phyloP scores from a whole-genome alignment of 2,888 invertebrate genomes.

The Erpobdella octoculata region DNA sequence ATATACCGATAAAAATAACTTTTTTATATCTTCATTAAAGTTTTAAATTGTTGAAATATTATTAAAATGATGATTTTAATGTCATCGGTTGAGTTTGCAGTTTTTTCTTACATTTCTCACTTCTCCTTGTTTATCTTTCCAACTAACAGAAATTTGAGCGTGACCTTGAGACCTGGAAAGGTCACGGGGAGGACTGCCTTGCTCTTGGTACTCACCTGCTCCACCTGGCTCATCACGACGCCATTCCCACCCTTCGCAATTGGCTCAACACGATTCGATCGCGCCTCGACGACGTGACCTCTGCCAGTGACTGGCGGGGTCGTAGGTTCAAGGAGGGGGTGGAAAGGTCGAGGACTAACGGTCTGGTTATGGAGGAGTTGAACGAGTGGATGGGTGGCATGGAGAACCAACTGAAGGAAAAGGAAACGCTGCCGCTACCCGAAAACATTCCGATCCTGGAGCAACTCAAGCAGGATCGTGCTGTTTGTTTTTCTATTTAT shows the following conservation, averaged over 20 bases:
- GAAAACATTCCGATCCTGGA: slow-evolving; percentile 79
- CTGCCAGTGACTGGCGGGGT: slow-evolving; percentile 64
- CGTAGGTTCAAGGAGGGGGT: slow-evolving; percentile 76
- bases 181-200: slow-evolving; percentile 63
- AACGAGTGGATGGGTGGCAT: slow-evolving; percentile 84
- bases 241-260: slow-evolving; percentile 92
- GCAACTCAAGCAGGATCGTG: slow-evolving; percentile 52
- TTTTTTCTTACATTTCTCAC: too few species aligned
- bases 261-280: slow-evolving; percentile 92
- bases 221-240: slow-evolving; percentile 88
- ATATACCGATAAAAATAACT: too few species aligned
- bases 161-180: slow-evolving; percentile 66
- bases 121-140: too few species aligned
- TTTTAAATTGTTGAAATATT: too few species aligned
- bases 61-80: too few species aligned
- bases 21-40: too few species aligned
- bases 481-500: slow-evolving; percentile 38
- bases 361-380: slow-evolving; percentile 81
- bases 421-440: slow-evolving; percentile 80
- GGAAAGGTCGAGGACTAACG: slow-evolving; percentile 69
- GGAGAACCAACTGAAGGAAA: slow-evolving; percentile 71
- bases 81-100: too few species aligned
- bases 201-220: slow-evolving; percentile 79
- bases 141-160: slow-evolving; percentile 55
- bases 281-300: slow-evolving; percentile 59